These are phyloP conservation scores for Drosophila mulleri DNA, from an alignment of 2,888 invertebrate species.

Conservation along the genomic window DNA sequence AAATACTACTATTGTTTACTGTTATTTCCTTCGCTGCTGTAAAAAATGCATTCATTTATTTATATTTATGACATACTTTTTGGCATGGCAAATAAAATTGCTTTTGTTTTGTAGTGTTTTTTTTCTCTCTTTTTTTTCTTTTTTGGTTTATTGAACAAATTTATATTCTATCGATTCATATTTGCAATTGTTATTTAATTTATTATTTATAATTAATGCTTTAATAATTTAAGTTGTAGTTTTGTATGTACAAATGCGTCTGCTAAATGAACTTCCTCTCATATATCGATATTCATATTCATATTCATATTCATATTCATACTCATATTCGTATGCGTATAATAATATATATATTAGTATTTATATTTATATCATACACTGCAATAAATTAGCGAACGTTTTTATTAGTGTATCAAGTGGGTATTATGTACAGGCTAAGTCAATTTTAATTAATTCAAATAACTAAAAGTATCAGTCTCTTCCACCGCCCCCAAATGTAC, in stretches of 20 bases:
- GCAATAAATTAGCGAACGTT: constrained; percentile 44
- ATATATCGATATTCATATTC: constrained; percentile 25
- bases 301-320: constrained; percentile 37
- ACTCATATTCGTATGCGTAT: constrained; percentile 3
- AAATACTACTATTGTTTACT: constrained; percentile 10
- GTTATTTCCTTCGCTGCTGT: constrained; percentile 28
- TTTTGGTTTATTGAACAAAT: constrained; percentile 55
- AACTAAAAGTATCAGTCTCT: constrained; percentile 84
- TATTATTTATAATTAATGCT: constrained; percentile 48
- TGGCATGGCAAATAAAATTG: constrained; percentile 45
- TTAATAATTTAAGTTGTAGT: constrained; percentile 57
- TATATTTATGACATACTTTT: constrained; percentile 23
- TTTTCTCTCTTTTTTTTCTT: constrained; percentile 1
- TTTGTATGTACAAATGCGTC: constrained; percentile 54
- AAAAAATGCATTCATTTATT: constrained; percentile 20
- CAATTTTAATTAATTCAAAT: constrained; percentile 30
- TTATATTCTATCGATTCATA: constrained; percentile 43
- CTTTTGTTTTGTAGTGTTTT: constrained; percentile 19
- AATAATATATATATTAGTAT: constrained; percentile 33
- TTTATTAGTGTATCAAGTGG: constrained; percentile 30
- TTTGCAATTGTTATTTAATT: constrained; percentile 34
- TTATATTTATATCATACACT: constrained; percentile 46
- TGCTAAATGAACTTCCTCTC: constrained; percentile 23
- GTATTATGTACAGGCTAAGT: constrained; percentile 49
- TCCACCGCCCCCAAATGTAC: constrained; percentile 65